Evolutionary conservation across 2,113 vertebrate genomes (phyloP).

Genomic region (Struthio camelus): DNA sequence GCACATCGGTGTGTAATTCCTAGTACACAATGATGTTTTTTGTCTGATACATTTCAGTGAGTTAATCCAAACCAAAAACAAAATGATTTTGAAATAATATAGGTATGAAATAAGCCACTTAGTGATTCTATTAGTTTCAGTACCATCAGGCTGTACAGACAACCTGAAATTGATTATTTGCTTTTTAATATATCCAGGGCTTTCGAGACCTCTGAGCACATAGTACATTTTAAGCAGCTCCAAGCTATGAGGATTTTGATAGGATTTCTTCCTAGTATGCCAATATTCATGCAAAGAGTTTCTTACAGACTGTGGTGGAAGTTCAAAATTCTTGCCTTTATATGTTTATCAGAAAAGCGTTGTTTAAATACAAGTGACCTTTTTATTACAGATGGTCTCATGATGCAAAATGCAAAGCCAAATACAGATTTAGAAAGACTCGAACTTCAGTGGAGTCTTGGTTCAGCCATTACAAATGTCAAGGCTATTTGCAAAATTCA

Average conservation of each 20-base stretch:
- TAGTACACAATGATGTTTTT: neutral
- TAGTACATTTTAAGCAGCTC: neutral
- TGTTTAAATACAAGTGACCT: slow-evolving; percentile 36
- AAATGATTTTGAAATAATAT: neutral
- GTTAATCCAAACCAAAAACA: slow-evolving; percentile 7
- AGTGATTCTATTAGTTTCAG: neutral
- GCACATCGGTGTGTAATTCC: neutral
- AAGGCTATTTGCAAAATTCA: slow-evolving; percentile 49
- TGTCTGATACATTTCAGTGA: neutral
- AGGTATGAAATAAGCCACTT: neutral
- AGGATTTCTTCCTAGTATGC: neutral
- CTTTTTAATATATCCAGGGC: neutral
- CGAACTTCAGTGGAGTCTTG: neutral
- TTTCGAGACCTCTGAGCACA: neutral
- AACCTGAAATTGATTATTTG: neutral
- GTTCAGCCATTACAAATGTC: slow-evolving; percentile 32
- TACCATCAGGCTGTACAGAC: neutral
- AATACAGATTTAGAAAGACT: neutral
- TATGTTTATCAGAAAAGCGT: neutral
- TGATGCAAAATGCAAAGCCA: neutral
- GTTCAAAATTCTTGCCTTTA: slow-evolving; percentile 3
- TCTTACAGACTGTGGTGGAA: neutral
- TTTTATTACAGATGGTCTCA: neutral
- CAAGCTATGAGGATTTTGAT: slow-evolving; percentile 8
- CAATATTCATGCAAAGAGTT: neutral